Base-by-base conservation (phyloP, 2,113 vertebrate species). In the Thalassoma bifasciatum region DNA sequence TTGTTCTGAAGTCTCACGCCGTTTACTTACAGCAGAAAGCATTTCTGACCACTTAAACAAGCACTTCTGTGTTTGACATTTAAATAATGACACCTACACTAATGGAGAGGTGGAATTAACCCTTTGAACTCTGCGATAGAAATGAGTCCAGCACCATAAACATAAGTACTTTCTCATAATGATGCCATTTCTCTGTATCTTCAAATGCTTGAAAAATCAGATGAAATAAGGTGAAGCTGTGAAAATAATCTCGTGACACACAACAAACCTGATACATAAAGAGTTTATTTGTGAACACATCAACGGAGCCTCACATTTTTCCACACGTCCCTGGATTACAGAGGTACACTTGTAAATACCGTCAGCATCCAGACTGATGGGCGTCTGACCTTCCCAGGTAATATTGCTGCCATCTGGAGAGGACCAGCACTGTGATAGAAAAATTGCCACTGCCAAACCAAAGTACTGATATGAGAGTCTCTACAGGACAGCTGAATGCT, bases 401-500 rank as follows among this genome's bases (percentile, higher is more conserved):
- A 77, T 24, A 26, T 6, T 24, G 46, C 70, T 17, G 62, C 78
- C 81, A 84, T 80, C 79, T 81, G 82, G 58, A 73, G 72, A 77
- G 63, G 34, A 10, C 62, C 0, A 66, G 62, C 8, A 1, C 40
- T 22, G 71, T n/a, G 58, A 73, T 47, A 37, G 78, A 79, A 72
- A 70, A 66, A 63, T 44, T 13, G 24, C 67, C 19, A 21, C 46
- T 26, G 72, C 44, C 60, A 51, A 4, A 34, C 13, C 17, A 0
- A 42, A 61, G 68, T 8, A 26, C 50, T 34, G 62, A 77, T 24
- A 51, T 8, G 81, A 80, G 79, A 63, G 63, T 74, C 77, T 82
- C 77, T 51, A 36, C 75, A 65, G 82, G 62, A 62, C 67, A 52
- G 73, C 30, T n/a, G 66, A 69, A 37, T 14, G 68, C 67, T 26